phyloP scores from a whole-genome alignment of 1,140 invertebrate species.

The Brachionus koreanus region DNA sequence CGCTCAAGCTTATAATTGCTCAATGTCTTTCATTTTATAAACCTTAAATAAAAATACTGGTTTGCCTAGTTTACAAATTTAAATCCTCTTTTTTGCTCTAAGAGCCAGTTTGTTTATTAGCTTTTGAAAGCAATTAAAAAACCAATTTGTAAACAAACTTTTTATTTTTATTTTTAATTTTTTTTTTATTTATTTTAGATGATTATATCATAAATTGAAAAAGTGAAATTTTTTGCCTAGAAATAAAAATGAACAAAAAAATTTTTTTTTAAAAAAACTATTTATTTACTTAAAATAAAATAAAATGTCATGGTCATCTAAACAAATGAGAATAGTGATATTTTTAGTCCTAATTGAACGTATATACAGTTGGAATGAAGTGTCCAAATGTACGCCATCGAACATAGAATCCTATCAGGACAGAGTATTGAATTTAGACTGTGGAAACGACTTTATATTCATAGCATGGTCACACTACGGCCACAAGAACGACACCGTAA shows the following conservation, averaged over 20 bases:
- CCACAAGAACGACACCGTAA: background rate
- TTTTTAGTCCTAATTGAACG: background rate
- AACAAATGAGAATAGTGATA: background rate
- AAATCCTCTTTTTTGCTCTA: background rate
- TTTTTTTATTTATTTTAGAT: background rate
- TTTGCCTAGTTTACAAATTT: background rate
- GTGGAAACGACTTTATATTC: background rate
- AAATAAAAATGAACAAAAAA: background rate
- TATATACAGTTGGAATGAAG: background rate
- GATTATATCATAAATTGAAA: background rate
- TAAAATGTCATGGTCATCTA: background rate
- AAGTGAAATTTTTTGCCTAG: background rate
- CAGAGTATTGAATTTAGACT: background rate
- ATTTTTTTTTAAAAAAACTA: background rate
- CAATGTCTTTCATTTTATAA: background rate
- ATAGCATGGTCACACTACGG: constrained; percentile 16
- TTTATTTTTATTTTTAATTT: background rate
- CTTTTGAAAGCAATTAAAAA: background rate
- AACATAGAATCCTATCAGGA: background rate
- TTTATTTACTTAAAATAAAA: background rate
- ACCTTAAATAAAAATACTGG: too few relatives aligned
- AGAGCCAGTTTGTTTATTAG: background rate
- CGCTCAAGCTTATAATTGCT: background rate
- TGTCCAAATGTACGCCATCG: background rate
- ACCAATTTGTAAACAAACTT: background rate